Evolutionary conservation across 2,888 invertebrate species (phyloP), one percentile per base, ranked within the genome.

Genomic region (Empis stercorea): DNA sequence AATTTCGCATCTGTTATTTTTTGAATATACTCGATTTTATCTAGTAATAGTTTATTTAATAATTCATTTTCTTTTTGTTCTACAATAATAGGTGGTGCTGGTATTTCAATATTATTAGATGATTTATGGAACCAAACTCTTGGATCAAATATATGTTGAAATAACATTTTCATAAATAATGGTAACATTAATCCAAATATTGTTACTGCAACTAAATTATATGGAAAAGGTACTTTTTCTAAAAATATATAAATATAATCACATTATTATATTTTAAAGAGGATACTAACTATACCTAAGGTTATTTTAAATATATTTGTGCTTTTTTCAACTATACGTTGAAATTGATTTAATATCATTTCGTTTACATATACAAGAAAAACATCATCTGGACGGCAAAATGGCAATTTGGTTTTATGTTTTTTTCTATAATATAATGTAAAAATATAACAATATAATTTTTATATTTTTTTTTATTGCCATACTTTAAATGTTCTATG

Each of bases 361-460:
- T 66, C 59, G 50, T 61, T 68, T 2, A 53, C 41, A 44, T 66
- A 66, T 46, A 57, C 55, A 10, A 64, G 38, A 3, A 65, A 46
- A 1, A 68, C 66, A 30, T 61, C 57, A 56, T 67, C 68, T 1
- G 68, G 68, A 13, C 62, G 58, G 43, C 66, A 66, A 48, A 54
- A 61, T 0, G 53, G 52, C 15, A 62, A 20, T 13, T 55, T 56
- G 1, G 63, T 6, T 51, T 58, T 59, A 27, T 54, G 54, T 1
- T 61, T 50, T 48, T 61, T 57, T 42, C 65, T 68, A 48, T 27
- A 27, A 27, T 27, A 9, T 20, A 20, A 4, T 4, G 9, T 2
- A 27, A 27, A 27, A 2, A 27, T 7, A 27, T 27, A 9, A 9
- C 3, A 4, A 20, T 20, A 4, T 20, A 20, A 4, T 20, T 27